These are phyloP conservation scores for Pseudanteris insignis DNA, from an alignment of 2,888 invertebrate species.

Conservation along the genomic window DNA sequence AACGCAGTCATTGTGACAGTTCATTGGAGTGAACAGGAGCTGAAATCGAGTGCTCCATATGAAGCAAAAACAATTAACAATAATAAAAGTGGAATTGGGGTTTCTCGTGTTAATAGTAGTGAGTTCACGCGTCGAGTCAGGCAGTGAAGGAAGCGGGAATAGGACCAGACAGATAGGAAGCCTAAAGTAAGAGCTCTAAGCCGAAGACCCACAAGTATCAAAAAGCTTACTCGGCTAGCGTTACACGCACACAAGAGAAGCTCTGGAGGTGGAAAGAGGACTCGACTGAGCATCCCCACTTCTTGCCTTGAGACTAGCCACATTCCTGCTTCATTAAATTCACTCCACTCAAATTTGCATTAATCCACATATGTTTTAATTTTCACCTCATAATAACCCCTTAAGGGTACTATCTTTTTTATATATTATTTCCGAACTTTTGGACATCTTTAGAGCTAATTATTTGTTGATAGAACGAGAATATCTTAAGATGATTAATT, in stretches of 20 bases:
- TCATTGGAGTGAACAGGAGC: too few relatives aligned
- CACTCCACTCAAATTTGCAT: conserved; percentile 48
- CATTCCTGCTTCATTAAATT: conserved; percentile 60
- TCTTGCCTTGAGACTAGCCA: conserved; percentile 44
- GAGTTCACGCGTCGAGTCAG: conserved; percentile 44
- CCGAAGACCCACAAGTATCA: conserved; percentile 63
- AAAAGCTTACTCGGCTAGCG: conserved; percentile 65
- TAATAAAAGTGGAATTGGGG: background rate
- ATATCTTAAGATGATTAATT: too few relatives aligned
- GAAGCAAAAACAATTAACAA: too few relatives aligned
- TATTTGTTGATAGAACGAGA: too few relatives aligned
- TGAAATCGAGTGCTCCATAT: too few relatives aligned
- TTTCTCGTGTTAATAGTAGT: conserved; percentile 46
- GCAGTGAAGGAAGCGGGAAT: conserved; percentile 49
- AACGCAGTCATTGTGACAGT: too few relatives aligned
- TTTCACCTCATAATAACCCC: conserved; percentile 24
- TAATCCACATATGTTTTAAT: too few relatives aligned
- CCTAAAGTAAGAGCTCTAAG: conserved; percentile 61
- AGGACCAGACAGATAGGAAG: conserved; percentile 56
- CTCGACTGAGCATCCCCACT: conserved; percentile 38
- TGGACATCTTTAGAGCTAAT: too few relatives aligned
- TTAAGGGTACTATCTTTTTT: too few relatives aligned
- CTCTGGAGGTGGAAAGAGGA: conserved; percentile 38
- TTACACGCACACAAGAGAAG: conserved; percentile 54
- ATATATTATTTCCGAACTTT: too few relatives aligned